These are phyloP conservation scores for Lepidurus apus DNA, from an alignment of 1,140 invertebrate genomes.

Conservation along the genomic window DNA sequence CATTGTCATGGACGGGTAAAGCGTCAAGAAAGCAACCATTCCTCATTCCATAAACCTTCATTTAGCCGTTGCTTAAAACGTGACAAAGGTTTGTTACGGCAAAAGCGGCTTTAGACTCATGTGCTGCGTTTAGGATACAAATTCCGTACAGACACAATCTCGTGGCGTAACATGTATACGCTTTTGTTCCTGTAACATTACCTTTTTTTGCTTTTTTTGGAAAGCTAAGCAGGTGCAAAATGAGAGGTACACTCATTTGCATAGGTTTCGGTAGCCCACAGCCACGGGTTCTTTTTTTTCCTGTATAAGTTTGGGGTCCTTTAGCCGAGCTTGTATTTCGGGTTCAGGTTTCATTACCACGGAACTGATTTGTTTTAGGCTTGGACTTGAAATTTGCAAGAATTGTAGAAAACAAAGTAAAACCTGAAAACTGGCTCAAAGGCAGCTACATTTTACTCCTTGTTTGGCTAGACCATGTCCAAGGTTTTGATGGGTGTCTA, in stretches of 20 bases:
- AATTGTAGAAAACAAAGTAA: neutral
- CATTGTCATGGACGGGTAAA: neutral
- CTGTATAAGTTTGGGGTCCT: neutral
- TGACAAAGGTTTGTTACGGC: neutral
- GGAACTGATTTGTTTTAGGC: neutral
- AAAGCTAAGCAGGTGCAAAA: conserved; percentile 1
- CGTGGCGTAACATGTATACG: conserved; percentile 1
- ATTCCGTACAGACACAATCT: neutral
- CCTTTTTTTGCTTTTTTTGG: too few species aligned
- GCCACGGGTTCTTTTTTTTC: neutral
- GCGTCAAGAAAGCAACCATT: conserved; percentile 6
- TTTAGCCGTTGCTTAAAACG: neutral
- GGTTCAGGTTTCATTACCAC: neutral
- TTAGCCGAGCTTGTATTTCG: neutral
- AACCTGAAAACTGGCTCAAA: neutral
- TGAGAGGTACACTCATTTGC: neutral
- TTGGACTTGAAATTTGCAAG: neutral
- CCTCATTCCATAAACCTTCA: neutral
- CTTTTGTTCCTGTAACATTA: neutral
- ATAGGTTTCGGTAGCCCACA: neutral
- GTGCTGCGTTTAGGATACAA: neutral
- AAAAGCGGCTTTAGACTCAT: neutral
- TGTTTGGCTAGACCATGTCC: neutral
- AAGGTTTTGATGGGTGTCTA: neutral
- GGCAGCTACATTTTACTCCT: too few species aligned